These are phyloP conservation scores for Muntiacus muntjak DNA, from an alignment of 2,113 vertebrate species.

Conservation along the genomic window DNA sequence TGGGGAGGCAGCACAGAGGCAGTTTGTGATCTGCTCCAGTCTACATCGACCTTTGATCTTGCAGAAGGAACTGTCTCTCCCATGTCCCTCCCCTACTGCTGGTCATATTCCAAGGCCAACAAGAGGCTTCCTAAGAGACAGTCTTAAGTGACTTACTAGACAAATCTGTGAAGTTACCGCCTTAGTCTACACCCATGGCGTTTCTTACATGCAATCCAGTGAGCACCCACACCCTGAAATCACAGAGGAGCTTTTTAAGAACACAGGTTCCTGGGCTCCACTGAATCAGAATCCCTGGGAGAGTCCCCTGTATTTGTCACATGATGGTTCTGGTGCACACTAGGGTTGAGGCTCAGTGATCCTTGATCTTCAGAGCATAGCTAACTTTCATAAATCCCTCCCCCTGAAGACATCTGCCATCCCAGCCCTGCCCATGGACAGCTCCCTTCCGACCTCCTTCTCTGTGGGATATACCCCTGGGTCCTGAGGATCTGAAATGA, in stretches of 20 bases:
- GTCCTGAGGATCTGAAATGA: background rate
- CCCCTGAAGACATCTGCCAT: background rate
- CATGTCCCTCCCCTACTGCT: background rate
- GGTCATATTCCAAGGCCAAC: background rate
- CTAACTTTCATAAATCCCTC: background rate
- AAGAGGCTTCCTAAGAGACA: background rate
- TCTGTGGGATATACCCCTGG: background rate
- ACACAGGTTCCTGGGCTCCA: background rate
- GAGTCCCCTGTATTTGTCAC: background rate
- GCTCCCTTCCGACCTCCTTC: background rate
- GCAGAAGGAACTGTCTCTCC: background rate
- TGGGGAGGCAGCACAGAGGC: background rate
- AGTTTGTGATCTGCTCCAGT: background rate
- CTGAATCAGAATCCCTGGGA: background rate
- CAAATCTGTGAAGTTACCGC: background rate
- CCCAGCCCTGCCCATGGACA: background rate
- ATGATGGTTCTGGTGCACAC: background rate
- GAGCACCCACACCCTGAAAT: background rate
- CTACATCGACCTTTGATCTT: background rate
- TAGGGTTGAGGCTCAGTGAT: background rate
- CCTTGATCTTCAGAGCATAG: background rate
- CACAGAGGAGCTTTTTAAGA: background rate
- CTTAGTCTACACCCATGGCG: background rate
- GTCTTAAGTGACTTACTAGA: background rate
- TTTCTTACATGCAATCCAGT: background rate